A percentile compares a stretch with the other conserved stretches of the same genome.
Conservation (phyloP, 2,888 invertebrate species). For the Luperina testacea region DNA sequence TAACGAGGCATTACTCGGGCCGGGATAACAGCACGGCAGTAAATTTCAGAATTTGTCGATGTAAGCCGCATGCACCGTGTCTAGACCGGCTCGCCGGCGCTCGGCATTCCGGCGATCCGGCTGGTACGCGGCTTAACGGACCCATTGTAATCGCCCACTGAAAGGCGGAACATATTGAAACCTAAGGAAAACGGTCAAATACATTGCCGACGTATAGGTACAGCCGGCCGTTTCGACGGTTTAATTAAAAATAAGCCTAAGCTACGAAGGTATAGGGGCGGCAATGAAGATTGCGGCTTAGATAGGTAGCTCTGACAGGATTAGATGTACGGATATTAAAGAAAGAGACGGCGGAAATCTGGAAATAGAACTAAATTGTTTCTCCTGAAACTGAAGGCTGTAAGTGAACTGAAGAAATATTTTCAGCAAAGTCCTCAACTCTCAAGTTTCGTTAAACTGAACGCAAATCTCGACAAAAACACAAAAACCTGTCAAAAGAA, state of each 20-base stretch:
- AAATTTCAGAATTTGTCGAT: conserved; percentile 69
- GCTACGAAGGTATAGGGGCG: conserved; percentile 54
- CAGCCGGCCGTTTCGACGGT: conserved; percentile 51
- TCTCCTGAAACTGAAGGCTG: conserved; percentile 31
- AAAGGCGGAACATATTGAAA: conserved; percentile 62
- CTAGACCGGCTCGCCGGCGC: conserved; percentile 28
- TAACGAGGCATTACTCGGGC: conserved; percentile 41
- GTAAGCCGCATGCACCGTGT: conserved; percentile 58
- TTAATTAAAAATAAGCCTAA: conserved; percentile 63
- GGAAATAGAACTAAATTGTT: conserved; percentile 34
- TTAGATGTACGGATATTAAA: conserved; percentile 49
- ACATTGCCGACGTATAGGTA: conserved; percentile 36
- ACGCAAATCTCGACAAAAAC: conserved; percentile 17
- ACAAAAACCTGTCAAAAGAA: conserved; percentile 41
- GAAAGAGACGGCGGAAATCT: conserved; percentile 31
- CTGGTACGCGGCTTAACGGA: conserved; percentile 51
- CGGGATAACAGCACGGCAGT: conserved; percentile 52
- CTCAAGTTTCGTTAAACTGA: conserved; percentile 24
- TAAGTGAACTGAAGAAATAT: conserved; percentile 13
- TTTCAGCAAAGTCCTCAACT: conserved; percentile 1
- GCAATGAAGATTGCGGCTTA: conserved; percentile 61
- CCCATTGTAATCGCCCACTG: conserved; percentile 61
- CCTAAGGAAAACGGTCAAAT: conserved; percentile 58
- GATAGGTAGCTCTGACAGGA: conserved; percentile 57
- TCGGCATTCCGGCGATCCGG: conserved; percentile 28